Evolutionary conservation across 1,140 invertebrate genomes (phyloP), one percentile per base, ranked within the genome.

Genomic region (Drosophila subobscura): DNA sequence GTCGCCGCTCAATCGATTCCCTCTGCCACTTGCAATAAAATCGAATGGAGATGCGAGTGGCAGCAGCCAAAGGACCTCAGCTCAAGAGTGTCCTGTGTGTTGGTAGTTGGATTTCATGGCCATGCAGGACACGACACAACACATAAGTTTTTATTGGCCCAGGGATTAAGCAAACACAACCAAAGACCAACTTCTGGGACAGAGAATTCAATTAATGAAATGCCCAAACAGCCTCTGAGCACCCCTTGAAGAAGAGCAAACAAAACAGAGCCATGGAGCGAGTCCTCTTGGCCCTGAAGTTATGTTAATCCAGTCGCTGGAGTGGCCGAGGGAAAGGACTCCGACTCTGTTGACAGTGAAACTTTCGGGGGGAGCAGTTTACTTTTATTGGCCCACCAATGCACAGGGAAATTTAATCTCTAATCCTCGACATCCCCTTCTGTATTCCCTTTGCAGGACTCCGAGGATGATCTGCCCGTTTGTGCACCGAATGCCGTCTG

Each of bases 401-500:
- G 8, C 29, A 6, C 6, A 27, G 5, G 25, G 25, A 8, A 37
- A 37, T 37, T 10, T 10, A 37, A 6, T 27, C 14, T 7, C 33
- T 29, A 63, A 65, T 12, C 4, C 7, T n/a, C n/a, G n/a, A 25
- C 1, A 4, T 3, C 6, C 6, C 20, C 1, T 12, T 2, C 4
- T 27, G 27, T 25, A 33, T 37, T 3, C 10, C 1, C 0, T 12
- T 79, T 78, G 0, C 93, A 97, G 96, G 94, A 94, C 46, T 95
- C 95, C 0, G 97, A 98, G 88, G 94, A 95, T 14, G 96, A 97
- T 77, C 91, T 98, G 40, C 96, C 96, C 3, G 94, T 95, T 73
- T 98, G 97, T 91, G 93, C 94, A 44, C 93, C 95, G 22, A 94
- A 94, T 79, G 94, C 96, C 45, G 96, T 98, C 10, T 98, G 97